Evolutionary conservation across 1,140 invertebrate species (phyloP), one percentile per base, ranked within the genome.

Genomic region (Adoxophyes honmai): DNA sequence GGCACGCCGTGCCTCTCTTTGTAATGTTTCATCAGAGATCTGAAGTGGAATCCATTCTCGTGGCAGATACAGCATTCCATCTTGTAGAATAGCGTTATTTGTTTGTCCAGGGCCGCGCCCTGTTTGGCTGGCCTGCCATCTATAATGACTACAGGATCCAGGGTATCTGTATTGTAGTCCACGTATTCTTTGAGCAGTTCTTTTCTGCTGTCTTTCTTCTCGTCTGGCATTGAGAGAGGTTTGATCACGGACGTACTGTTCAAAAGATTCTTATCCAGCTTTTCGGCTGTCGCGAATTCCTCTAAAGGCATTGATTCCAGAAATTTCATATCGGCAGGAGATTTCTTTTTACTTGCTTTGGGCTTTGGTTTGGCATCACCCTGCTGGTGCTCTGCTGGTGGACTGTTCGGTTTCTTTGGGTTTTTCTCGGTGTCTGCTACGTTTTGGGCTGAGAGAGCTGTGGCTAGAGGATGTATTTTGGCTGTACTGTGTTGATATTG

Each of bases 41-140:
- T 75, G 51, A 82, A 87, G 55, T 87, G 62, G 55, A 87, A 86
- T 16, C 72, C 78, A 28, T 66, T 73, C 51, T 81, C 77, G 60
- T 88, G 83, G 48, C 86, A 88, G 55, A 88, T 86, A 53, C 81
- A 82, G 54, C 86, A 88, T 68, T 87, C 82, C 86, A 88, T 88
- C 70, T 85, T 83, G 58, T 88, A 88, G 61, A 88, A 88, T 4
- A 87, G 60, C 2, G 79, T 80, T 55, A 88, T 83, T 70, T 88
- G 86, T 58, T 69, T 81, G 44, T 88, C 83, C 39, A 88, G 67
- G 9, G 73, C 84, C 2, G 73, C 55, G 0, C 86, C 86, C 55
- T 86, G 79, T 28, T 80, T 82, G 0, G 82, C 86, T 1, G 86
- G 84, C 52, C 72, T 75, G 2, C 86, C 86, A 16, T 87, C 79